A percentile compares a stretch with the other conserved stretches of the same genome.
These are phyloP conservation scores for Hemibagrus wyckioides DNA, from an alignment of 2,113 vertebrate genomes.

Conservation along the genomic window DNA sequence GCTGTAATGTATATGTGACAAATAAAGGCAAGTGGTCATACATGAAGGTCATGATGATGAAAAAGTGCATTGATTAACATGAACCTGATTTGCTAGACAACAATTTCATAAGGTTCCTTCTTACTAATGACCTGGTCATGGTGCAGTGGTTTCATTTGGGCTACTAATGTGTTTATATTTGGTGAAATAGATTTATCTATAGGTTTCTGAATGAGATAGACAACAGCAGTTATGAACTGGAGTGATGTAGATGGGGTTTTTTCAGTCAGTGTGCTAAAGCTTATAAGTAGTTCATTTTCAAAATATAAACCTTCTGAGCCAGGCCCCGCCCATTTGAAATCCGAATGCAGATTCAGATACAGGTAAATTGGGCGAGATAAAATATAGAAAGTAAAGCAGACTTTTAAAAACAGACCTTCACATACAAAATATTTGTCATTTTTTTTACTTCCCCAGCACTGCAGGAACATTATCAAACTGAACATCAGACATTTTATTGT, in stretches of 20 bases:
- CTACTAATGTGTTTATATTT: neutral
- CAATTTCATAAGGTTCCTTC: too few relatives aligned
- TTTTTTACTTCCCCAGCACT: neutral
- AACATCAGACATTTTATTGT: neutral
- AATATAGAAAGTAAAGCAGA: neutral
- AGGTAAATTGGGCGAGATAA: neutral
- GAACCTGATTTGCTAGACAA: too few relatives aligned
- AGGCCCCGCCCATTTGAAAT: neutral
- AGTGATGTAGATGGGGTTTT: neutral
- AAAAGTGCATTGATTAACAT: neutral
- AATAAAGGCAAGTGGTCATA: neutral
- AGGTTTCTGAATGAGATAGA: neutral
- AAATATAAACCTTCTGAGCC: neutral
- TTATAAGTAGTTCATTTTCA: neutral
- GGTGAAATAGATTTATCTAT: neutral
- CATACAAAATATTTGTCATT: neutral
- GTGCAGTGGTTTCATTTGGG: neutral
- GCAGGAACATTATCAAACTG: neutral
- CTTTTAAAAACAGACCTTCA: neutral
- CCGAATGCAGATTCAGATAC: neutral
- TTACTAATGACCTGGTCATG: neutral
- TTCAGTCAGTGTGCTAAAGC: neutral
- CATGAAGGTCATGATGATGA: neutral
- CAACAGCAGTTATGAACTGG: neutral
- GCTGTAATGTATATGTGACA: too few relatives aligned